Percentiles rank a stretch among this genome's conserved stretches.
phyloP scores from a whole-genome alignment of 2,888 invertebrate species.

The Xanthia togata region DNA sequence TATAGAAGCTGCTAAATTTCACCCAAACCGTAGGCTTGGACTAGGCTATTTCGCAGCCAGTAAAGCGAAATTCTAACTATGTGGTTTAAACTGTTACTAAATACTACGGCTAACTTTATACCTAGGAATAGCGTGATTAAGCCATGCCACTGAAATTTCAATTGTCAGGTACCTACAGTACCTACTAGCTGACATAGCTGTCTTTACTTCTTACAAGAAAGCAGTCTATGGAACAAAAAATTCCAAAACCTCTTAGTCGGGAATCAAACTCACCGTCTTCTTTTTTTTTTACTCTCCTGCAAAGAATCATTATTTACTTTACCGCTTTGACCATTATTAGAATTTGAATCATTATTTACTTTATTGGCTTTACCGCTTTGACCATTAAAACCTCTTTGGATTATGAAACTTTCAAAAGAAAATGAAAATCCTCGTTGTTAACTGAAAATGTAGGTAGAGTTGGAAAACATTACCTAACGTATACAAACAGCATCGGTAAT shows the following conservation, averaged over 20 bases:
- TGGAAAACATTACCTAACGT: neutral
- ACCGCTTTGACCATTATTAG: too few species aligned
- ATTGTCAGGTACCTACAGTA: neutral
- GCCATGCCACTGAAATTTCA: conserved; percentile 3
- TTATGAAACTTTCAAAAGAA: neutral
- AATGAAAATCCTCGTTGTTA: too few species aligned
- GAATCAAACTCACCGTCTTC: neutral
- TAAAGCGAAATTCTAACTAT: conserved; percentile 29
- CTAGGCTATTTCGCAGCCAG: conserved; percentile 15
- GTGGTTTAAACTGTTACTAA: conserved; percentile 42
- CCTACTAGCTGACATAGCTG: neutral
- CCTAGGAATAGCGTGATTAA: conserved; percentile 13
- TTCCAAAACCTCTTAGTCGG: neutral
- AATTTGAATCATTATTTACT: neutral
- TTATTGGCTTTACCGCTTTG: neutral
- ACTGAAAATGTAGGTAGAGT: neutral
- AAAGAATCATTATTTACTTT: neutral
- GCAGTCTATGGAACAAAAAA: too few species aligned
- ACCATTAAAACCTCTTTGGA: neutral
- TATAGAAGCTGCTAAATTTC: conserved; percentile 2
- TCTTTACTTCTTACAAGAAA: neutral
- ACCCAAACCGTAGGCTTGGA: neutral
- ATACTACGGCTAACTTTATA: conserved; percentile 27
- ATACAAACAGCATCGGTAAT: conserved; percentile 4
- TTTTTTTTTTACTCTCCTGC: neutral